Evolutionary conservation across 2,797 vertebrate genomes (phyloP).

Genomic region (Phaenicophaeus curvirostris): DNA sequence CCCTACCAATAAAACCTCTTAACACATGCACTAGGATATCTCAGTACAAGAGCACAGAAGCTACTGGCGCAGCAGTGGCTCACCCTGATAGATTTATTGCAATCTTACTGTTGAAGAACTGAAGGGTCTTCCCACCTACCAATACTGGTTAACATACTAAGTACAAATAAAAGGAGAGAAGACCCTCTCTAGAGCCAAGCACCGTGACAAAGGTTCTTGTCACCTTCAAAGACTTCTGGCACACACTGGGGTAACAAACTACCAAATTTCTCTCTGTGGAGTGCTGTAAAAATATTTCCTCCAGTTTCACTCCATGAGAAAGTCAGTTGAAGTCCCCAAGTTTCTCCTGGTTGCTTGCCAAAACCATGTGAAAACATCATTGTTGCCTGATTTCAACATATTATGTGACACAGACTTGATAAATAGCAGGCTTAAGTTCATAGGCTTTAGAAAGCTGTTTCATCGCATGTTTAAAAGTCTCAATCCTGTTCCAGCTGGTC

Average conservation of each 20-base stretch:
- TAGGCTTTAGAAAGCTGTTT: slow-evolving; percentile 6
- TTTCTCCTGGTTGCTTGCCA: slow-evolving; percentile 34
- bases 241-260: not conserved
- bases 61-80: not conserved
- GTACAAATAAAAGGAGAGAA: not conserved
- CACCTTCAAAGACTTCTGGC: not conserved
- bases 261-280: not conserved
- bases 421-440: slow-evolving; percentile 61
- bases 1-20: not conserved
- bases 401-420: slow-evolving; percentile 28
- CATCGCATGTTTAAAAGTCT: slow-evolving; percentile 40
- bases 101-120: not conserved
- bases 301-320: slow-evolving; percentile 33
- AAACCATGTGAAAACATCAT: slow-evolving; percentile 50
- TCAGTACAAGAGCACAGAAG: not conserved
- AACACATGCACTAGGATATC: not conserved
- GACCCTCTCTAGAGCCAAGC: not conserved
- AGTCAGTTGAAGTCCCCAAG: not conserved
- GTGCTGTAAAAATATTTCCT: slow-evolving; percentile 39
- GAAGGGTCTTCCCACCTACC: not conserved
- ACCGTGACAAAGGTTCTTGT: not conserved
- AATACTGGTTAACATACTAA: not conserved
- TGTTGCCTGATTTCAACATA: slow-evolving; percentile 59
- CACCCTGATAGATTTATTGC: not conserved
- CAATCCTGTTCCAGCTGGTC: slow-evolving; percentile 48